Evolutionary conservation across 2,113 vertebrate genomes (phyloP).

Genomic region (Ibidorhyncha struthersii): DNA sequence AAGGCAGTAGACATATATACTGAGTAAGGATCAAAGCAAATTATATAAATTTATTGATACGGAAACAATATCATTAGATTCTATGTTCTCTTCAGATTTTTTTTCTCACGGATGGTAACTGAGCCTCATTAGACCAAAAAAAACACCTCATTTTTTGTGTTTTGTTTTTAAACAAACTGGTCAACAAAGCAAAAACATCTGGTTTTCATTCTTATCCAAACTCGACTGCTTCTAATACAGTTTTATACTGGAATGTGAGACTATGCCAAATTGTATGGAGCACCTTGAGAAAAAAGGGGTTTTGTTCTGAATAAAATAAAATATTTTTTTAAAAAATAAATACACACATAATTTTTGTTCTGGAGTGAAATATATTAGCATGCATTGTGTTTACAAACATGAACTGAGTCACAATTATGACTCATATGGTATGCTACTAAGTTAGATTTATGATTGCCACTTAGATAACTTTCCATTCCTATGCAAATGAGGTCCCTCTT

Average conservation of each 20-base stretch:
- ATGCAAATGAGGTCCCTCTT: neutral
- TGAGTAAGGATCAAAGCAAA: neutral
- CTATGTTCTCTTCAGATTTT: neutral
- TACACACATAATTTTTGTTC: neutral
- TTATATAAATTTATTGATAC: neutral
- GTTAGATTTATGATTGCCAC: neutral
- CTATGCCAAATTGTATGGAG: neutral
- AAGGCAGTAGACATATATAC: neutral
- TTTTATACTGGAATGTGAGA: neutral
- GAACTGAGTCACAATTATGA: neutral
- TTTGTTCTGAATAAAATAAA: neutral
- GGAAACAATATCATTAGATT: neutral
- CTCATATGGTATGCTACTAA: neutral
- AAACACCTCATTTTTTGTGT: accelerated
- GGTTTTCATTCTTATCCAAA: neutral
- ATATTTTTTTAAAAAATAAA: neutral
- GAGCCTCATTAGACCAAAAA: neutral
- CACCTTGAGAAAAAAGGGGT: neutral
- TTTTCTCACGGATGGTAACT: neutral
- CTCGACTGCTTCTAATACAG: neutral
- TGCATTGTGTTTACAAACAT: neutral
- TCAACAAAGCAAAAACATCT: neutral
- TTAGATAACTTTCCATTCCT: neutral
- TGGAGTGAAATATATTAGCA: neutral
- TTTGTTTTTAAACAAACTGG: neutral